These are phyloP conservation scores for Acromyrmex echinatior DNA, from an alignment of 1,140 invertebrate genomes.

Conservation along the genomic window DNA sequence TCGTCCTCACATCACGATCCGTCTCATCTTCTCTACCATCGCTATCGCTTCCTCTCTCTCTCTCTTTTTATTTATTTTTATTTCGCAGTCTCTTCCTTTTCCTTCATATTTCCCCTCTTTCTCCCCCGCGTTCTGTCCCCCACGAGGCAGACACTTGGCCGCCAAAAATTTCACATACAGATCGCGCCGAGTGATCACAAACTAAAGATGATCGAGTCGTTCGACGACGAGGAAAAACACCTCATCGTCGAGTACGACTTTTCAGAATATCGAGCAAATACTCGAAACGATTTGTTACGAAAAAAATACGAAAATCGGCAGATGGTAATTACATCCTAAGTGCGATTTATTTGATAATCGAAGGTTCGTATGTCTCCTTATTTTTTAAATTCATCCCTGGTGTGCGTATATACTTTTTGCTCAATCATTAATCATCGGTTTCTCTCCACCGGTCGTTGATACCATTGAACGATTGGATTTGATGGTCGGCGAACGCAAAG, in stretches of 20 bases:
- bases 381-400: background rate
- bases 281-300: background rate
- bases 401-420: background rate
- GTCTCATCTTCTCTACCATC: slow-evolving; percentile 50
- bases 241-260: background rate
- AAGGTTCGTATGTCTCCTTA: background rate
- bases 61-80: slow-evolving; percentile 6
- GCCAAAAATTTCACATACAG: slow-evolving; percentile 26
- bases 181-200: background rate
- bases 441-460: background rate
- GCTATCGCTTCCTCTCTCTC: slow-evolving; percentile 54
- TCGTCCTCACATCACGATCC: slow-evolving; percentile 41
- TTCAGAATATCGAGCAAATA: too few species aligned
- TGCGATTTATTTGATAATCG: slow-evolving; percentile 21
- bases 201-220: background rate
- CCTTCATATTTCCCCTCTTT: background rate
- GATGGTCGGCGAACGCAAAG: slow-evolving; percentile 61
- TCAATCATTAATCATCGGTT: slow-evolving; percentile 31
- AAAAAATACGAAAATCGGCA: background rate
- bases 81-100: slow-evolving; percentile 10
- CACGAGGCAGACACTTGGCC: slow-evolving; percentile 16
- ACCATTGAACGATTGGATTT: background rate
- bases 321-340: background rate
- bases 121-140: background rate
- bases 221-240: background rate